phyloP scores from a whole-genome alignment of 2,113 vertebrate genomes.

The Cyphotilapia sp. region DNA sequence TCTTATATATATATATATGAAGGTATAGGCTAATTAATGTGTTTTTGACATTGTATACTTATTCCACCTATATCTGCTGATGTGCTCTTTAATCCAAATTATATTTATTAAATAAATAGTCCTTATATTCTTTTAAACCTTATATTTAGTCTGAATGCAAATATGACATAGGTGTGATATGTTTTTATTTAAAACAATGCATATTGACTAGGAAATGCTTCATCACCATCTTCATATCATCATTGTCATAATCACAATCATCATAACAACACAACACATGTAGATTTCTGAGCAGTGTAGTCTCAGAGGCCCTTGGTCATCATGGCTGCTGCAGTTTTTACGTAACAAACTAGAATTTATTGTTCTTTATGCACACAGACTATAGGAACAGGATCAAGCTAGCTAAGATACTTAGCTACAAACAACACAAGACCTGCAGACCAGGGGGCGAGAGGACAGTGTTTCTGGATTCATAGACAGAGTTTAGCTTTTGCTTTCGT shows the following conservation, averaged over 20 bases:
- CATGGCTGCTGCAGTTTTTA: conserved; percentile 42
- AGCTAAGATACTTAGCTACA: conserved; percentile 62
- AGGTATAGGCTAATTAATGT: neutral
- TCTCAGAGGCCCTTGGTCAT: conserved; percentile 20
- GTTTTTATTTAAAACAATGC: conserved; percentile 62
- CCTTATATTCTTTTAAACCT: neutral
- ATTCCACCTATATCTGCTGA: neutral
- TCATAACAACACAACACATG: conserved; percentile 35
- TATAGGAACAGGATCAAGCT: conserved; percentile 47
- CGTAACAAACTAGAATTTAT: conserved; percentile 61
- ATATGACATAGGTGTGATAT: conserved; percentile 40
- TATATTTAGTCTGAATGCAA: neutral
- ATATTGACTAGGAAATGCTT: conserved; percentile 50
- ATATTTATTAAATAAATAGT: neutral
- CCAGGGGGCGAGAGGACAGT: neutral
- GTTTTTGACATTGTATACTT: neutral
- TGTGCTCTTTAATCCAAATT: neutral
- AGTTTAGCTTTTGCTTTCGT: conserved; percentile 19
- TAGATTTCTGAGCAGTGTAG: neutral
- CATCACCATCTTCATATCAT: conserved; percentile 4
- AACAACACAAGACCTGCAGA: conserved; percentile 43
- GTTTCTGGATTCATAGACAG: conserved; percentile 27
- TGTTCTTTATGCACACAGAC: conserved; percentile 46
- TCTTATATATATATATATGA: neutral
- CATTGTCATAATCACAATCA: conserved; percentile 27